phyloP scores from a whole-genome alignment of 2,888 invertebrate species.

The Pristionchus exspectatus region DNA sequence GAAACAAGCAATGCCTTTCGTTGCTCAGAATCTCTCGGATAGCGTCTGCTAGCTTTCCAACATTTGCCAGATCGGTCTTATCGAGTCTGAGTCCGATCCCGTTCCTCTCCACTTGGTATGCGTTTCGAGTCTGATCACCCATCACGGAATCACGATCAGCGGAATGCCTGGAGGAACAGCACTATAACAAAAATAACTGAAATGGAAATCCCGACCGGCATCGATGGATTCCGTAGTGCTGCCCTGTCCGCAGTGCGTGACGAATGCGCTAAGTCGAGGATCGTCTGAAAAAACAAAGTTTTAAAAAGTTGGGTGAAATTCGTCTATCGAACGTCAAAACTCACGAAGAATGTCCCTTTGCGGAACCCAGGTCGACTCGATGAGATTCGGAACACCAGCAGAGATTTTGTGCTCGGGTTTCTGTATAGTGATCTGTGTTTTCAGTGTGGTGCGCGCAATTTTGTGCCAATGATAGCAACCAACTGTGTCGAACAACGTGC shows the following conservation, averaged over 20 bases:
- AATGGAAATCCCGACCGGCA: too few relatives aligned
- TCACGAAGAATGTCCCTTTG: constrained; percentile 44
- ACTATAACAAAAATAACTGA: neutral
- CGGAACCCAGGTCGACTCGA: constrained; percentile 8
- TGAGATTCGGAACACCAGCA: constrained; percentile 10
- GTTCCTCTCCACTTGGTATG: constrained; percentile 75
- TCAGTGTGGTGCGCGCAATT: too few relatives aligned
- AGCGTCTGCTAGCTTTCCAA: neutral
- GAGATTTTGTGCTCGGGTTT: constrained; percentile 38
- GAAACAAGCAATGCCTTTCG: neutral
- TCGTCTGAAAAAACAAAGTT: neutral
- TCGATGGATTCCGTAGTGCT: constrained; percentile 44
- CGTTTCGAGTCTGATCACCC: constrained; percentile 80
- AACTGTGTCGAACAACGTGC: too few relatives aligned
- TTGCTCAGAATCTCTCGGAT: constrained; percentile 26
- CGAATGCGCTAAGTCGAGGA: constrained; percentile 36
- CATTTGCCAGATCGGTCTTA: neutral
- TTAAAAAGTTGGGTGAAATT: neutral
- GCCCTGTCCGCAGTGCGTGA: constrained; percentile 49
- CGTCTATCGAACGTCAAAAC: neutral
- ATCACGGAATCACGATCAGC: constrained; percentile 79
- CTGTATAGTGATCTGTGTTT: neutral
- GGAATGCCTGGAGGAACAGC: constrained; percentile 76
- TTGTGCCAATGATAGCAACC: too few relatives aligned
- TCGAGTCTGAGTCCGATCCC: constrained; percentile 45